Evolutionary conservation across 2,113 vertebrate genomes (phyloP).

Genomic region (Brachionichthys hirsutus): DNA sequence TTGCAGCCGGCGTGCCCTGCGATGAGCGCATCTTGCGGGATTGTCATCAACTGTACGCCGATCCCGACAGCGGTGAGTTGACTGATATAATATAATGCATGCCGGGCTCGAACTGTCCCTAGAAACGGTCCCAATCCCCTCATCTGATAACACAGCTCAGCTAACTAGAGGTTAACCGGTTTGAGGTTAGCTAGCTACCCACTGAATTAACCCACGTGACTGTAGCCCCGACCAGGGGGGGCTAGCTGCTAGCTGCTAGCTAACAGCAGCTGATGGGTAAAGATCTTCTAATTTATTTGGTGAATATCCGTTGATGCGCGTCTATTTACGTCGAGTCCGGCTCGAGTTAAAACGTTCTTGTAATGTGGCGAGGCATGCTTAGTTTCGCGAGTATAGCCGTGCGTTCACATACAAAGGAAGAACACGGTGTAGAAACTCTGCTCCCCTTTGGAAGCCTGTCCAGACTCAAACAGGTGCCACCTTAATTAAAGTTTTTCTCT

Average conservation of each 20-base stretch:
- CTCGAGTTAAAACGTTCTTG: too few relatives aligned
- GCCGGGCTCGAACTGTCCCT: background rate
- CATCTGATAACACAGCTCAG: background rate
- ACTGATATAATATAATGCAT: background rate
- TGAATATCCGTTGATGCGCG: background rate
- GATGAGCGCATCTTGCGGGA: conserved; percentile 81
- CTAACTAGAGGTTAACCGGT: background rate
- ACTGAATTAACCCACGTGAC: background rate
- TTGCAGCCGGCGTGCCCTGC: conserved; percentile 71
- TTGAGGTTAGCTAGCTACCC: background rate
- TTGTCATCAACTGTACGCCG: conserved; percentile 80
- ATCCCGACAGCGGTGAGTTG: conserved; percentile 76
- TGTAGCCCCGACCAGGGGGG: background rate
- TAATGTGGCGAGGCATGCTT: too few relatives aligned
- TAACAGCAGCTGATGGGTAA: conserved; percentile 1
- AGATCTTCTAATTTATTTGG: background rate
- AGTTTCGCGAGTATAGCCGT: too few relatives aligned
- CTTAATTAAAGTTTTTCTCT: background rate
- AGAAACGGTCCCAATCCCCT: background rate
- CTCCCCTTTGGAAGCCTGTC: too few relatives aligned
- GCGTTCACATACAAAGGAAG: too few relatives aligned
- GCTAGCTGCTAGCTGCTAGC: too few relatives aligned
- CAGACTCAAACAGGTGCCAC: too few relatives aligned
- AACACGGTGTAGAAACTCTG: too few relatives aligned
- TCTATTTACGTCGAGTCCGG: too few relatives aligned